Conservation (phyloP, 2,888 invertebrate species). For the Ornithoptera priamus region DNA sequence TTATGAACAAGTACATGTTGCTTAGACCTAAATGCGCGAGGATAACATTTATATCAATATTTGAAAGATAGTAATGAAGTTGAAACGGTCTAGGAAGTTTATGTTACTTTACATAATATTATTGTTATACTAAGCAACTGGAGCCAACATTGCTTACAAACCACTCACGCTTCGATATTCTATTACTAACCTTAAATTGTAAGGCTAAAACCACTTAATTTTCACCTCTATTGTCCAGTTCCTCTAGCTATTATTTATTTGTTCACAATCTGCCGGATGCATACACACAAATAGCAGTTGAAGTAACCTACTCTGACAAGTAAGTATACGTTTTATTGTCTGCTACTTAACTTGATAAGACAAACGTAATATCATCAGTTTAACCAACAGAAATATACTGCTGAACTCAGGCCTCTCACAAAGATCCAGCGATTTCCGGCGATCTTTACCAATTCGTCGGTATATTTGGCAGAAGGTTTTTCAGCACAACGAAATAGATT, state of each 20-base stretch:
- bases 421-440: too few relatives aligned
- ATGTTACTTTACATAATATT: slow-evolving; percentile 23
- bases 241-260: neutral
- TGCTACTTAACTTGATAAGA: neutral
- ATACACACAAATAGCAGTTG: too few relatives aligned
- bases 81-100: slow-evolving; percentile 21
- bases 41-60: neutral
- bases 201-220: slow-evolving; percentile 1
- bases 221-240: neutral
- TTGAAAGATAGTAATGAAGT: slow-evolving; percentile 1
- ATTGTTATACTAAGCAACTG: slow-evolving; percentile 19
- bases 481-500: too few relatives aligned
- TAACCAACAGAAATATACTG: too few relatives aligned
- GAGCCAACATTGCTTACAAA: slow-evolving; percentile 6
- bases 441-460: too few relatives aligned
- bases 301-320: too few relatives aligned
- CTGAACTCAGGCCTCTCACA: too few relatives aligned
- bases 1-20: neutral
- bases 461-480: too few relatives aligned
- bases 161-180: slow-evolving; percentile 6
- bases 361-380: too few relatives aligned
- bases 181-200: slow-evolving; percentile 10
- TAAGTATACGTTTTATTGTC: neutral
- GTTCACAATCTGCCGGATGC: too few relatives aligned
- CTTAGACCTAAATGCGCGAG: neutral